Percentiles rank a stretch among this genome's conserved stretches.
Conservation (phyloP, 2,797 vertebrate genomes). For the Garrulus glandarius region DNA sequence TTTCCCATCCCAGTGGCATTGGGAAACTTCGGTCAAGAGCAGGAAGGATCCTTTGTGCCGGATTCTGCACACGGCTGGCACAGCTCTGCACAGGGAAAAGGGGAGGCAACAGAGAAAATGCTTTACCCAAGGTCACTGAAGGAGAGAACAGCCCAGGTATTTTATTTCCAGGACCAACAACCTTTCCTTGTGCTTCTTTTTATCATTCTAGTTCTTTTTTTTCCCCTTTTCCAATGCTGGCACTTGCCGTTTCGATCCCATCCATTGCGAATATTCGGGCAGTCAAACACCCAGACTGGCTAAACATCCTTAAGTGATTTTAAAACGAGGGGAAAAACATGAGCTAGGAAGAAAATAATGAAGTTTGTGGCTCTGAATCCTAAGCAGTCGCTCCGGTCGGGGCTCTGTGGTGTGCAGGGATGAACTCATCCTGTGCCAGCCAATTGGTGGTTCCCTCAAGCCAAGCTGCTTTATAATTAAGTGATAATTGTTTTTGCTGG, state of each 20-base stretch:
- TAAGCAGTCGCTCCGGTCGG: conserved; percentile 64
- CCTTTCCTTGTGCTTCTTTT: background rate
- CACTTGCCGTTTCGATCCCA: background rate
- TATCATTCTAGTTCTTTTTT: background rate
- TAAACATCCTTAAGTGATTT: conserved; percentile 66
- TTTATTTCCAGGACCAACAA: background rate
- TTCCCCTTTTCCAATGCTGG: background rate
- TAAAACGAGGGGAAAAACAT: conserved; percentile 62
- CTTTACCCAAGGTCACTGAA: background rate
- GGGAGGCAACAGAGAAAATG: background rate
- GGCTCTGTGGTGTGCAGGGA: conserved; percentile 53
- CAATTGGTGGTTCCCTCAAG: conserved; percentile 70
- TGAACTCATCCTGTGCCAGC: conserved; percentile 71
- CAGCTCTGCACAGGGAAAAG: background rate
- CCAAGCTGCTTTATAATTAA: conserved; percentile 82
- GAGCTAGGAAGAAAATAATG: conserved; percentile 69
- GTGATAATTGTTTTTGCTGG: conserved; percentile 81
- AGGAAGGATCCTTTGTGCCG: background rate
- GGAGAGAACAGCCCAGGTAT: background rate
- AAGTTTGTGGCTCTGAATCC: conserved; percentile 72
- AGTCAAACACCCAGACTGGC: conserved; percentile 5
- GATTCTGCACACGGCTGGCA: rapidly evolving
- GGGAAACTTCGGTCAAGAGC: background rate
- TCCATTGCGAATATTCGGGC: background rate
- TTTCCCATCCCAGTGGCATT: background rate